Evolutionary conservation across 2,113 vertebrate species (phyloP).

Genomic region (Phyllostomus discolor): DNA sequence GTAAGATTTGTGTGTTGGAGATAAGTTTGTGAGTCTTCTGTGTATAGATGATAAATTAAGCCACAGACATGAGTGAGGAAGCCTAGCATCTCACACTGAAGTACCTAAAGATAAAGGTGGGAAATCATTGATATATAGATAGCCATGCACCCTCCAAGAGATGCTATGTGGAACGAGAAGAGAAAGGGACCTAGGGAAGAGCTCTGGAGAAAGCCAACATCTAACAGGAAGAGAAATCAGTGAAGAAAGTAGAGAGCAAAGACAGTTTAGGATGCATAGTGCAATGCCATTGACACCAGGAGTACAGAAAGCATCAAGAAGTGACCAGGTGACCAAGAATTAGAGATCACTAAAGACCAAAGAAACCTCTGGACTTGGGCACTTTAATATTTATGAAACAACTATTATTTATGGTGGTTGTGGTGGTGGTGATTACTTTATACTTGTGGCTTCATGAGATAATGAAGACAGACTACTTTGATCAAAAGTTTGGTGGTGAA

Average conservation of each 20-base stretch:
- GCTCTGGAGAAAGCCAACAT: neutral
- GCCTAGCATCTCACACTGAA: neutral
- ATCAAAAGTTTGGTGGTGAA: neutral
- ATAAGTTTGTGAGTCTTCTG: neutral
- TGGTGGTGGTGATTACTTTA: neutral
- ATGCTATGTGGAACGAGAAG: neutral
- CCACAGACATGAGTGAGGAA: neutral
- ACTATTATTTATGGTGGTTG: neutral
- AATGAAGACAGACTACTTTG: neutral
- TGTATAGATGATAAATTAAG: neutral
- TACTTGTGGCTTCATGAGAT: neutral
- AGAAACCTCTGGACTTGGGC: neutral
- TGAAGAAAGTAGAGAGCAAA: neutral
- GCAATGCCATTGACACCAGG: neutral
- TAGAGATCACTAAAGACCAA: neutral
- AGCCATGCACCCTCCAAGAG: neutral
- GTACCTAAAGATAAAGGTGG: neutral
- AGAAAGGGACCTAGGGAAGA: neutral
- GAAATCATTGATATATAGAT: neutral
- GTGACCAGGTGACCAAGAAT: neutral
- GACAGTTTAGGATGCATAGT: neutral
- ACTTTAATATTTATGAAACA: neutral
- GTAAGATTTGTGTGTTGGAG: neutral
- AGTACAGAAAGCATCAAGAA: neutral
- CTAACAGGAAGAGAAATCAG: neutral